phyloP scores from a whole-genome alignment of 2,888 invertebrate genomes.

The Drosophila phalerata region DNA sequence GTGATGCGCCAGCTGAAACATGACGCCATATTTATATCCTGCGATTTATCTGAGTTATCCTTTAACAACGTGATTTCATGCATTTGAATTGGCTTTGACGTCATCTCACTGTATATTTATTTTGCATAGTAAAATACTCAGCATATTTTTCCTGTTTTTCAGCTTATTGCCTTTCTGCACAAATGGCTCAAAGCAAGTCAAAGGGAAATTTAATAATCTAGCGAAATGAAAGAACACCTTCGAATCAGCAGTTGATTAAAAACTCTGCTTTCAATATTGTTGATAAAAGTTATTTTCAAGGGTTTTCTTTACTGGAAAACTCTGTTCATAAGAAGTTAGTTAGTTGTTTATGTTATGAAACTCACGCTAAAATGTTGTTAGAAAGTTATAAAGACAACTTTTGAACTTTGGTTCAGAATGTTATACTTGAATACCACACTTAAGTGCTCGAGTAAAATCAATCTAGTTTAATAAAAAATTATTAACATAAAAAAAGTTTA shows the following conservation, averaged over 20 bases:
- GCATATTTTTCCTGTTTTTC: neutral
- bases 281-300: slow-evolving; percentile 12
- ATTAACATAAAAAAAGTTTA: too few species aligned
- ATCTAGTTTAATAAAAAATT: too few species aligned
- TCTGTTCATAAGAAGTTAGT: neutral
- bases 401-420: neutral
- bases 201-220: neutral
- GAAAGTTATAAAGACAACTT: neutral
- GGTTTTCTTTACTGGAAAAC: neutral
- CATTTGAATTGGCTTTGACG: slow-evolving; percentile 39
- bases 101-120: slow-evolving; percentile 18
- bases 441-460: neutral
- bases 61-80: slow-evolving; percentile 36
- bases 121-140: slow-evolving; percentile 10
- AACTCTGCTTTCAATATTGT: slow-evolving; percentile 1
- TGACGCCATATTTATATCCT: slow-evolving; percentile 43
- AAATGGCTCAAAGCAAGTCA: slow-evolving; percentile 16
- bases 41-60: slow-evolving; percentile 14
- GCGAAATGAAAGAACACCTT: neutral
- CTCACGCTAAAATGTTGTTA: neutral
- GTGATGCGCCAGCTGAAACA: slow-evolving; percentile 47
- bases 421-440: neutral
- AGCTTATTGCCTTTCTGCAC: slow-evolving; percentile 14
- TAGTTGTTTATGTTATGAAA: neutral
- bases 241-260: slow-evolving; percentile 4